phyloP scores from a whole-genome alignment of 2,888 invertebrate genomes.

The Ornithoptera priamus region DNA sequence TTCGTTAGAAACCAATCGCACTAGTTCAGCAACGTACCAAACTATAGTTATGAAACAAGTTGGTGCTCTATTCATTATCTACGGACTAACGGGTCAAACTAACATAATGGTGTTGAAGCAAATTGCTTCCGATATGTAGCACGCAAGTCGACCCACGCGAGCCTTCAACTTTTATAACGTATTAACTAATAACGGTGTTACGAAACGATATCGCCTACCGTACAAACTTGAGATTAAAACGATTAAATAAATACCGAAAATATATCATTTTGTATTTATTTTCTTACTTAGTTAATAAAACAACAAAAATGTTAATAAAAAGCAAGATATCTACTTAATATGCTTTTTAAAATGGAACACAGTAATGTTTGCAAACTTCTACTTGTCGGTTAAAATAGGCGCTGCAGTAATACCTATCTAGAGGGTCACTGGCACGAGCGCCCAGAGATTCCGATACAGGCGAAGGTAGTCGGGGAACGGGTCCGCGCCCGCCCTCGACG shows the following conservation, averaged over 20 bases:
- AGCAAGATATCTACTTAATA: no score
- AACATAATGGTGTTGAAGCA: constrained; percentile 42
- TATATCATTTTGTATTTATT: background rate
- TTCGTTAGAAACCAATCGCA: background rate
- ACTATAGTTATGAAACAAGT: constrained; percentile 6
- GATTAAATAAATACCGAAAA: background rate
- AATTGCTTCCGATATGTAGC: constrained; percentile 44
- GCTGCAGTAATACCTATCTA: no score
- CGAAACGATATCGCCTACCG: constrained; percentile 20
- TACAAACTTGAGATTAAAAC: constrained; percentile 1
- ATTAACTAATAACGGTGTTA: constrained; percentile 36
- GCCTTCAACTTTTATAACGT: constrained; percentile 37
- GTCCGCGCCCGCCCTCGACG: no score
- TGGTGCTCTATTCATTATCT: constrained; percentile 33
- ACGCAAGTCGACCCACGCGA: constrained; percentile 42
- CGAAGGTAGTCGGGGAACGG: no score
- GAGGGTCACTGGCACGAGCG: no score
- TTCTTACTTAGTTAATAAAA: no score
- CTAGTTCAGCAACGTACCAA: background rate
- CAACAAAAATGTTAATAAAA: no score
- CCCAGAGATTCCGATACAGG: no score
- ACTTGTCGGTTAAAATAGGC: no score
- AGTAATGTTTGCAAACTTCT: no score
- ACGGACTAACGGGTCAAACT: constrained; percentile 34
- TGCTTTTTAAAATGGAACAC: no score